Conservation (phyloP, 2,797 vertebrate species). For the Cirrhinus mrigala region DNA sequence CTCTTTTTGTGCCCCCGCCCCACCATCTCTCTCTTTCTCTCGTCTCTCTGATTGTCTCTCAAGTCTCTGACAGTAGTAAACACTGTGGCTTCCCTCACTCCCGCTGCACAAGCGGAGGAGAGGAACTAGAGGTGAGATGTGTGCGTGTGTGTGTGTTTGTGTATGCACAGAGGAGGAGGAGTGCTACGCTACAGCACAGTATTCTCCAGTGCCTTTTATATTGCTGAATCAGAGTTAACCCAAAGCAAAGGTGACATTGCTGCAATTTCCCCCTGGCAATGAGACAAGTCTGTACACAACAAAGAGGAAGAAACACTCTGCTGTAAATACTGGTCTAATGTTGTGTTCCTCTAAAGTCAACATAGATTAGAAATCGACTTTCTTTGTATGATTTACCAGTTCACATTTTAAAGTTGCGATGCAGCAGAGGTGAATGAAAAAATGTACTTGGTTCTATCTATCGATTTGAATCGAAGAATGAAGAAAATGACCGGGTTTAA, state of each 20-base stretch:
- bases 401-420: neutral
- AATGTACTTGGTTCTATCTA: neutral
- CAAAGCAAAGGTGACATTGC: conserved; percentile 31
- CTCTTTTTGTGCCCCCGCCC: conserved; percentile 5
- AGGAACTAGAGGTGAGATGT: conserved; percentile 33
- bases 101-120: neutral
- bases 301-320: neutral
- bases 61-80: conserved; percentile 38
- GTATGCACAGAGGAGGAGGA: conserved; percentile 14
- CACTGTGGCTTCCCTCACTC: conserved; percentile 21
- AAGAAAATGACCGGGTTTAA: neutral
- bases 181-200: conserved; percentile 13
- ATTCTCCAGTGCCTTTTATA: conserved; percentile 26
- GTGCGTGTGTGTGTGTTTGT: conserved; percentile 5
- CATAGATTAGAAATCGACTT: neutral
- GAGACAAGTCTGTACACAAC: neutral
- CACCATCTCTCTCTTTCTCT: neutral
- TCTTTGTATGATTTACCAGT: neutral
- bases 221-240: conserved; percentile 44
- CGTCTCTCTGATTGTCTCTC: conserved; percentile 31
- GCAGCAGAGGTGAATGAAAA: neutral
- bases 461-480: neutral
- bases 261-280: conserved; percentile 34
- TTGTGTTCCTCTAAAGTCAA: neutral
- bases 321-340: neutral